Evolutionary conservation across 2,888 invertebrate species (phyloP), one percentile per base, ranked within the genome.

Genomic region (Oasisia sp.): DNA sequence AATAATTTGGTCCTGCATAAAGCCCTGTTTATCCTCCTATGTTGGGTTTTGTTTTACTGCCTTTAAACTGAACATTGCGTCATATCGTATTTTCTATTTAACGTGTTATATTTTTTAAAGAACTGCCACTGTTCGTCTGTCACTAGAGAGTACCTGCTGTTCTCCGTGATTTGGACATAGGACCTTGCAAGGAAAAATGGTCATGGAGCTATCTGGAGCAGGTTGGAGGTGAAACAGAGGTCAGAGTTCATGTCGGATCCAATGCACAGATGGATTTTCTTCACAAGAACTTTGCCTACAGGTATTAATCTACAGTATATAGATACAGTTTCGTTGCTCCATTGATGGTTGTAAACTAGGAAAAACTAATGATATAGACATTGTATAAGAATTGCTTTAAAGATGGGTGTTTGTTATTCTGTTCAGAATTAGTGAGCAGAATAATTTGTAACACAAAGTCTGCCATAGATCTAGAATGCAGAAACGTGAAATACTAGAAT

Each of bases 281-380:
- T 38, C 95, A 95, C 74, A 97, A 97, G 94, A 97, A 97, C 94
- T 97, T 97, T 95, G 92, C 95, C 0, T 97, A 97, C 94, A 97
- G 96, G 96, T 96, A 32, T 45, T 45, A 91, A 91, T 32, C 32
- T 74, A 14, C 12, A 32, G n/a, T 50, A 91, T 50, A 12, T 32
- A 38, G 38, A 38, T 2, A 38, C 38, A 2, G 38, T 38, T 38
- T 38, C 38, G 38, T 38, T 38, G 38, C 38, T 38, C 38, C 38
- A 38, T 38, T 38, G 38, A 38, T 38, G 38, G 38, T 38, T 38
- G 38, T 38, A 38, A 38, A 38, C 38, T 38, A 38, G 38, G 38
- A 38, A 38, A 1, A 38, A 38, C 38, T 38, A 38, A 38, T 38
- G 38, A 38, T 38, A 38, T 38, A 38, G 4, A 38, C 38, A 38